Evolutionary conservation across 2,113 vertebrate species (phyloP).

Genomic region (Alectura lathami): DNA sequence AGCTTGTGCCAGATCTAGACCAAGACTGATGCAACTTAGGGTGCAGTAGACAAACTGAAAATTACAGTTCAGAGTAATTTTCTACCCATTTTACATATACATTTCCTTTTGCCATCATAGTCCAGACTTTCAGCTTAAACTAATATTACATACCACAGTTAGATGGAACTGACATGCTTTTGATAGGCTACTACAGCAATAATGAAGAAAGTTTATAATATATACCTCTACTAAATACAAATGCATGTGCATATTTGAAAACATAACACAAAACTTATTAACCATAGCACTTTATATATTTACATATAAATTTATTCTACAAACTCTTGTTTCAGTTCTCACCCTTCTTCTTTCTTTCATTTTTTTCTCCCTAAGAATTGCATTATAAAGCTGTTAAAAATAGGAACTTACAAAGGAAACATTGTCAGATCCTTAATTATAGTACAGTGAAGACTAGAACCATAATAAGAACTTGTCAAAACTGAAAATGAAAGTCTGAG

Average conservation of each 20-base stretch:
- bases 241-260: neutral
- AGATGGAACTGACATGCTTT: neutral
- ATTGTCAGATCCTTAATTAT: neutral
- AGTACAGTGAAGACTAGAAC: neutral
- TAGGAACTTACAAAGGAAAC: neutral
- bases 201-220: neutral
- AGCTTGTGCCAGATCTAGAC: neutral
- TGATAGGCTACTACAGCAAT: neutral
- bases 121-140: neutral
- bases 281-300: neutral
- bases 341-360: neutral
- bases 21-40: neutral
- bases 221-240: neutral
- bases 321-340: neutral
- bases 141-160: neutral
- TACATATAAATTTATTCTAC: neutral
- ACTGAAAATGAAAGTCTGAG: neutral
- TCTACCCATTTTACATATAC: neutral
- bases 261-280: neutral
- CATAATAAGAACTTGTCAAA: constrained; percentile 29
- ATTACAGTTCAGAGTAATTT: neutral
- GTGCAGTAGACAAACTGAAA: neutral
- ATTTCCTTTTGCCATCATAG: neutral
- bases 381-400: neutral
- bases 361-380: neutral